Evolutionary conservation across 1,140 invertebrate species (phyloP), one percentile per base, ranked within the genome.

Genomic region (Zaprionus ornatus): DNA sequence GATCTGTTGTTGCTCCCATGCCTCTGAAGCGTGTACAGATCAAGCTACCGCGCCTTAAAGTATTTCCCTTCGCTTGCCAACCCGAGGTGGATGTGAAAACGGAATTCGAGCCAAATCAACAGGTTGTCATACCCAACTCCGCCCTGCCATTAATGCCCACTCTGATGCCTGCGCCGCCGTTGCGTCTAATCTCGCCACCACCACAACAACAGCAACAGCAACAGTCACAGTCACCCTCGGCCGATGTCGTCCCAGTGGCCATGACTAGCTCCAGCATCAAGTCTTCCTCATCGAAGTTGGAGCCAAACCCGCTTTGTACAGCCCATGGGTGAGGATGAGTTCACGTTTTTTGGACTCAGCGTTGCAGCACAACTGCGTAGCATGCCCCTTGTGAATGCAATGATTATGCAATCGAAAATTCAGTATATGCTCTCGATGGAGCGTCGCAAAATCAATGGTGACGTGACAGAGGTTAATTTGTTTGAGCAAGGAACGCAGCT

Each of bases 401-500:
- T 88, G 85, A 42, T 79, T 13, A 85, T 88, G 79, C 85, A 90
- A 23, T 85, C 85, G 0, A 85, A 77, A 17, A 88, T 88, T 15
- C 85, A 88, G 64, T 64, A 81, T 19, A 74, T 85, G 66, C 61
- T 88, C 1, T 79, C 85, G 1, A 71, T 74, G 37, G 85, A 88
- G 25, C 85, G 85, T 23, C 85, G 85, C 15, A 76, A 37, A 48
- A 76, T 90, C 5, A 48, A 23, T 4, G 85, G 85, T 2, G 71
- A 79, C 25, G 19, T 64, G 3, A 69, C 61, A 1, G 81, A 84
- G 2, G 21, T 62, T 3, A 68, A 72, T 21, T 40, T 84, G 4
- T 67, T 74, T 17, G 42, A 48, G n/a, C 6, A 15, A 15, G 37
- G n/a, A 40, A 2, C 37, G 4, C 15, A 15, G 15, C 15, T n/a